Base-by-base conservation (phyloP, 2,113 vertebrate species). In the Pteronura brasiliensis region DNA sequence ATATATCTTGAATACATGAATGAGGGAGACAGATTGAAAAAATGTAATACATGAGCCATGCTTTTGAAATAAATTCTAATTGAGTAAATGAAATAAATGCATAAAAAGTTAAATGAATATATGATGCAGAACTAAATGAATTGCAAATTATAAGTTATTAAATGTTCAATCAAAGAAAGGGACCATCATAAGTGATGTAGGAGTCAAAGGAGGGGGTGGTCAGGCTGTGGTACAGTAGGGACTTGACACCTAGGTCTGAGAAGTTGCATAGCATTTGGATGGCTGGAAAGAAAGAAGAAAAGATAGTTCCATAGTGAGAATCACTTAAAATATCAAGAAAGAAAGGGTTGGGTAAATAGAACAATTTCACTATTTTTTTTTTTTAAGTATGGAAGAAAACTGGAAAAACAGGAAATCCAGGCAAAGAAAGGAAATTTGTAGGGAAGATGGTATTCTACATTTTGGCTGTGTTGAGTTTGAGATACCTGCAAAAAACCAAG, bases 61-160 rank as follows among this genome's bases (percentile, higher is more conserved):
- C n/a, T 86, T 96, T 93, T 72, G 42, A 49, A 88, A 93, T 81
- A 91, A 82, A 83, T 74, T 88, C 81, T 6, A 77, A 44, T n/a
- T 69, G 17, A 91, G 34, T 69, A 76, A 77, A 39, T 88, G 42
- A 81, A 93, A 57, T 84, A 84, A 23, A 44, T 34, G 65, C 10
- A 71, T 81, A 52, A 86, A 80, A 95, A 18, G 5, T 94, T 76
- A 93, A 88, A 65, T 84, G 6, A 71, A 96, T 95, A 52, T 83
- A 34, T 59, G 25, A 89, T 71, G 3, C 23, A 90, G 86, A 80
- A 82, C 76, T 85, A 94, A 92, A 83, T 59, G 20, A 83, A 7
- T 17, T 76, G 49, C 4, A 77, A 31, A 3, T 90, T 88, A 42
- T 31, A 59, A 34, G 39, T 34, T 83, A 15, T 82, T 82, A 89